Evolutionary conservation across 2,888 invertebrate species (phyloP), one percentile per base, ranked within the genome.

Genomic region (Teleiodes luculella): DNA sequence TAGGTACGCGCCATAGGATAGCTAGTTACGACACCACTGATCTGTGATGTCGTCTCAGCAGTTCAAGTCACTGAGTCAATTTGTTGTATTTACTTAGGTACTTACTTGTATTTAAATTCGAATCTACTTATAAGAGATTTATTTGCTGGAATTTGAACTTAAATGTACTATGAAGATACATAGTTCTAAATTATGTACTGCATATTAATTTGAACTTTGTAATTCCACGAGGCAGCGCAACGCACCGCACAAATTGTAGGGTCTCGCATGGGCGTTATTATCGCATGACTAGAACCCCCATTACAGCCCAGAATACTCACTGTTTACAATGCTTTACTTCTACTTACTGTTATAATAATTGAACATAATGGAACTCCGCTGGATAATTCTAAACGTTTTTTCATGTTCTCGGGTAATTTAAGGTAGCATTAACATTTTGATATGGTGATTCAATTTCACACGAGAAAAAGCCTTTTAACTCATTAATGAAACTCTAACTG

Each of bases 181-280:
- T n/a, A n/a, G n/a, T 24, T 24, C 6, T 24, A 24, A 24, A 24
- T 24, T 18, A 18, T 13, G 10, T 2, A 16, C 13, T 6, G 39
- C 16, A 16, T 39, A 56, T 61, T 16, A 45, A 31, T 37, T 49
- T 59, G 51, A 57, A 62, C 43, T 53, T 51, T 65, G 59, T 61
- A 64, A 56, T 61, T 58, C 59, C 63, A 61, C 61, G 63, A 72
- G 76, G 71, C 70, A 66, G 70, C 72, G 67, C 62, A 67, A 65
- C 60, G 65, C 63, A 72, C 71, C 71, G 74, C 72, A 70, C 64
- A 70, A 74, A 74, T 78, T 73, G 66, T 70, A 65, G 60, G 66
- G 61, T 71, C 69, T 67, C 59, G 60, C 61, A 68, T 68, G 63
- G 54, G 59, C 51, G 64, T 59, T 63, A 65, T 59, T 70, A 72